Evolutionary conservation across 2,113 vertebrate species (phyloP), one percentile per base, ranked within the genome.

Genomic region (Microtus ochrogaster): DNA sequence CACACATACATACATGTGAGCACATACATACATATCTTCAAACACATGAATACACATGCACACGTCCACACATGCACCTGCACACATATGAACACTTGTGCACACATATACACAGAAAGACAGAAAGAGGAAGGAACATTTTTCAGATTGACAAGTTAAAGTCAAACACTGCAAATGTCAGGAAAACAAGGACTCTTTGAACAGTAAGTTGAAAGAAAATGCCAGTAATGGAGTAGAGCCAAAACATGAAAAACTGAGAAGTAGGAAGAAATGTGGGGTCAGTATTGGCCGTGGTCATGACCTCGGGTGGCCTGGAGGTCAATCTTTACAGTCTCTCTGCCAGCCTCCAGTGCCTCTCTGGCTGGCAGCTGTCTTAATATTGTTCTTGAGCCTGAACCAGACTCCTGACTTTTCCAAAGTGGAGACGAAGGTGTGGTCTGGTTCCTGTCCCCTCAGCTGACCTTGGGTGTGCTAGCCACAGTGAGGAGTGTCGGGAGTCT

Each of bases 181-280:
- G 22, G 82, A 49, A 66, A 91, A 65, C 24, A 16, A 83, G 70
- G 94, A 61, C n/a, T 72, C 44, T 87, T 24, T 84, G 86, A 87
- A 47, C 70, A 73, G 90, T 22, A 70, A 92, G 77, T n/a, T 11
- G 47, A 63, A 94, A 82, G 92, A 87, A 87, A 92, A 94, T 55
- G 36, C 47, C 85, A 87, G 94, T n/a, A 44, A 28, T 10, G 49
- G 52, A 68, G 66, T 47, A 2, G 52, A 76, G 73, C 83, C 55
- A 66, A 52, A 65, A 36, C 10, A 12, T 0, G 4, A 85, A 39
- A 44, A 85, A 36, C 16, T 36, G 28, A 24, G 65, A 2, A 44
- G 61, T 61, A 21, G 12, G 8, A 39, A 13, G 8, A 7, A 30
- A 5, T 63, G 68, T 47, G 55, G 6, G 16, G 11, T 44, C 61